Evolutionary conservation across 2,888 invertebrate genomes (phyloP).

Genomic region (Chaetogeoica ovagalla): DNA sequence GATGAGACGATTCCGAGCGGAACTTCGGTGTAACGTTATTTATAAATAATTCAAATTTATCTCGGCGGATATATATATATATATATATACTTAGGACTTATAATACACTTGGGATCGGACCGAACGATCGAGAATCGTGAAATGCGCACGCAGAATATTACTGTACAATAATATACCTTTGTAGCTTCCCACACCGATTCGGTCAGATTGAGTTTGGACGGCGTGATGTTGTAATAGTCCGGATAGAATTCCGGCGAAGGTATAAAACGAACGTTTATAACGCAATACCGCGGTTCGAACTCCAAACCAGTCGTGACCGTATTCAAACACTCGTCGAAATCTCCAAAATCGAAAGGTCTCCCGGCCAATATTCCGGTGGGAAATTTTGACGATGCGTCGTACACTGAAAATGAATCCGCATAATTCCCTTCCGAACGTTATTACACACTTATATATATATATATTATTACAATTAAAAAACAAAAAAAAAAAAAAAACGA

Average conservation of each 20-base stretch:
- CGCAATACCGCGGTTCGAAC: constrained; percentile 55
- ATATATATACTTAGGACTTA: too few species aligned
- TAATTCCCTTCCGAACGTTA: too few species aligned
- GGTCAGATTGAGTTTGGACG: constrained; percentile 4
- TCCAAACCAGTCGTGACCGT: constrained; percentile 38
- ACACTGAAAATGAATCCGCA: constrained; percentile 53
- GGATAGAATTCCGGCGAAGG: constrained; percentile 24
- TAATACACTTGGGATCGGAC: neutral
- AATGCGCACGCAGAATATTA: neutral
- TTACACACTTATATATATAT: too few species aligned
- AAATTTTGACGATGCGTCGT: constrained; percentile 55
- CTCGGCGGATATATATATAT: too few species aligned
- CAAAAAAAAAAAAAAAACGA: too few species aligned
- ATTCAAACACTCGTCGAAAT: constrained; percentile 55
- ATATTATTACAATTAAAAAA: too few species aligned
- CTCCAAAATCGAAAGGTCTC: constrained; percentile 55
- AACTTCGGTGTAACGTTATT: too few species aligned
- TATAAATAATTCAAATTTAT: too few species aligned
- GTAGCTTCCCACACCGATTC: constrained; percentile 40
- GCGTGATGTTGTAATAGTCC: constrained; percentile 11
- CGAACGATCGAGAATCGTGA: neutral
- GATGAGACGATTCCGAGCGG: too few species aligned
- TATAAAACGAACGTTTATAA: constrained; percentile 51
- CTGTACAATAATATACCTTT: neutral
- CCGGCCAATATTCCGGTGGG: constrained; percentile 55